Percentiles rank a stretch among this genome's conserved stretches.
Conservation (phyloP, 2,797 vertebrate genomes). For the Myotis findleyi region DNA sequence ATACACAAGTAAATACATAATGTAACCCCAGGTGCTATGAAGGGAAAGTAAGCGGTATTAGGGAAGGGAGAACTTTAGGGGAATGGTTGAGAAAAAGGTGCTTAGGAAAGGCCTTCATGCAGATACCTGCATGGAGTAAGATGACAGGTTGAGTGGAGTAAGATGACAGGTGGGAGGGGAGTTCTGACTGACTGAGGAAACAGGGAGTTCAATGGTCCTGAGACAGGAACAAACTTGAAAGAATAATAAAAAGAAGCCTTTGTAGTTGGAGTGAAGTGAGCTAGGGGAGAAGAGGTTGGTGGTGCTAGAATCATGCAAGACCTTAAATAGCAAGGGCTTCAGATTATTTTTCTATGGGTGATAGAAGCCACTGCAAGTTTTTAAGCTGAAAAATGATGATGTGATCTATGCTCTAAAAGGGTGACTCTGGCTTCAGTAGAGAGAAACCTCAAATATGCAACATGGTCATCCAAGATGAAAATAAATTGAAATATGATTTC, state of each 20-base stretch:
- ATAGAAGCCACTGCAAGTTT: not conserved
- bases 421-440: not conserved
- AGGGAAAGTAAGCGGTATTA: not conserved
- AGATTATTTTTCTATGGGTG: not conserved
- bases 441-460: not conserved
- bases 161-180: not conserved
- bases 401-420: conserved; percentile 9
- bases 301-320: not conserved
- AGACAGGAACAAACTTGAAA: not conserved
- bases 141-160: not conserved
- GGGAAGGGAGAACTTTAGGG: not conserved
- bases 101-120: not conserved
- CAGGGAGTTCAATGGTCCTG: not conserved
- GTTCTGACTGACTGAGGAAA: not conserved
- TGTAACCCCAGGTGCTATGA: not conserved
- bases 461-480: not conserved
- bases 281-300: not conserved
- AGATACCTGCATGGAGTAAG: not conserved
- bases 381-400: not conserved
- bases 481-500: not conserved
- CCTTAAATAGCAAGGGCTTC: not conserved
- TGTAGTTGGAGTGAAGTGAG: not conserved
- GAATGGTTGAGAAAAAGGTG: not conserved
- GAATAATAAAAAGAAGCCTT: not conserved
- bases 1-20: not conserved